Conservation (phyloP, 2,888 invertebrate species). For the Megalurothrips usitatus region DNA sequence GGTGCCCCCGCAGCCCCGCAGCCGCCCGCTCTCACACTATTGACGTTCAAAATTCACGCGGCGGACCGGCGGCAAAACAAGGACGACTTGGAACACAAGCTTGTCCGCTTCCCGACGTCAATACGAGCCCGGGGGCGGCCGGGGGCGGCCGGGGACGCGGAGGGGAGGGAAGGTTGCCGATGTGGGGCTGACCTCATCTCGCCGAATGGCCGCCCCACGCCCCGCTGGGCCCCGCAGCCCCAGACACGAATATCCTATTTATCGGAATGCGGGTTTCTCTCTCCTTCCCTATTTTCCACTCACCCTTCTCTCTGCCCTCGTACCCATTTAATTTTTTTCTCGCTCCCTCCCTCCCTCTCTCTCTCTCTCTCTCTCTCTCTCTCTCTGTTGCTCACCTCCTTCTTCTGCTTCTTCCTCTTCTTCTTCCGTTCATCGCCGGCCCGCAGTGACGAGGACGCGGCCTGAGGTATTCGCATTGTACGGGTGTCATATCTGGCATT, state of each 20-base stretch:
- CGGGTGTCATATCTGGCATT: background rate
- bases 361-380: background rate
- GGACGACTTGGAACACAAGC: background rate
- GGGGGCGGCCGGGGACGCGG: background rate
- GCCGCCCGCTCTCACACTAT: background rate
- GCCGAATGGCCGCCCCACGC: background rate
- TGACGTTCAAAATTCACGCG: slow-evolving; percentile 17
- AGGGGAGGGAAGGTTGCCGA: background rate
- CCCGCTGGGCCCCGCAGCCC: background rate
- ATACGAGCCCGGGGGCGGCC: background rate
- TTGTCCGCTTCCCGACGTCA: background rate
- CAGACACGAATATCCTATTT: slow-evolving; percentile 26
- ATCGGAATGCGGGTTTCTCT: slow-evolving; percentile 15
- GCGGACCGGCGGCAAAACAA: background rate
- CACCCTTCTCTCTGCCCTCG: background rate
- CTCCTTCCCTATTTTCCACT: background rate
- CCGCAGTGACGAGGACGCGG: too few species aligned
- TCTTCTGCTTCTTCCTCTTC: background rate
- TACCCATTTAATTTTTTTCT: slow-evolving; percentile 21
- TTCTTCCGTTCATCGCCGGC: background rate
- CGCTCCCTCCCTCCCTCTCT: background rate
- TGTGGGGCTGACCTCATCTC: slow-evolving; percentile 15
- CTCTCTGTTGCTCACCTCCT: background rate
- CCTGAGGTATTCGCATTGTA: too few species aligned
- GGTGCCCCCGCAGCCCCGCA: background rate